phyloP scores from a whole-genome alignment of 1,140 invertebrate species.

The Wiebesia pumilae region DNA sequence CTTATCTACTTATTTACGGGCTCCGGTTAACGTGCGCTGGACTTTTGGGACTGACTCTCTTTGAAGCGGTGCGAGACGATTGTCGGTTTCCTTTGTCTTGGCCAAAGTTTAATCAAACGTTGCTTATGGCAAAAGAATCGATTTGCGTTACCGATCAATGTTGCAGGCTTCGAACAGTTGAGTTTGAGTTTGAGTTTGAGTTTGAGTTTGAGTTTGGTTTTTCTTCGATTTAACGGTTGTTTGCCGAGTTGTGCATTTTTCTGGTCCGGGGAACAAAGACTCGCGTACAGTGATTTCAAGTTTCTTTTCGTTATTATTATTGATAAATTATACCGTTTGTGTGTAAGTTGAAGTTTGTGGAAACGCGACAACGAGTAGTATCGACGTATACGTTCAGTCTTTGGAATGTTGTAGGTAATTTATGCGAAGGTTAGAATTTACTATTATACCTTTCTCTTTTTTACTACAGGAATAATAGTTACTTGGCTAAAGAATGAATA shows the following conservation, averaged over 20 bases:
- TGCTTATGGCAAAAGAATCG: neutral
- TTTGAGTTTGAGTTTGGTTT: neutral
- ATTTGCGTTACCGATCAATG: neutral
- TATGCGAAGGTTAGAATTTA: constrained; percentile 51
- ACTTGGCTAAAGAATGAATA: neutral
- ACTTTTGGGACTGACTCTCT: neutral
- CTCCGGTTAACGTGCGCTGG: neutral
- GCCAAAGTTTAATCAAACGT: neutral
- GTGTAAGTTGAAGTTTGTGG: neutral
- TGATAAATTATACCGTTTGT: neutral
- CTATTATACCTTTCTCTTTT: constrained; percentile 46
- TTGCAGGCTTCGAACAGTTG: neutral
- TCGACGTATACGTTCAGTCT: neutral
- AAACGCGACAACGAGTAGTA: constrained; percentile 21
- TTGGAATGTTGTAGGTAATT: constrained; percentile 40
- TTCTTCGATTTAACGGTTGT: neutral
- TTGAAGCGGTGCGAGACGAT: neutral
- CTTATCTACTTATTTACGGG: neutral
- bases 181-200: neutral
- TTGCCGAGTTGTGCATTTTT: neutral
- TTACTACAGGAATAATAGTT: constrained; percentile 26
- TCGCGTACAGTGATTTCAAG: neutral
- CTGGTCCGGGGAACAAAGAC: neutral
- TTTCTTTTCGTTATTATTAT: neutral
- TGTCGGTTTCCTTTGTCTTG: constrained; percentile 7